Evolutionary conservation across 2,797 vertebrate species (phyloP).

Genomic region (Coccyzus lansbergi): DNA sequence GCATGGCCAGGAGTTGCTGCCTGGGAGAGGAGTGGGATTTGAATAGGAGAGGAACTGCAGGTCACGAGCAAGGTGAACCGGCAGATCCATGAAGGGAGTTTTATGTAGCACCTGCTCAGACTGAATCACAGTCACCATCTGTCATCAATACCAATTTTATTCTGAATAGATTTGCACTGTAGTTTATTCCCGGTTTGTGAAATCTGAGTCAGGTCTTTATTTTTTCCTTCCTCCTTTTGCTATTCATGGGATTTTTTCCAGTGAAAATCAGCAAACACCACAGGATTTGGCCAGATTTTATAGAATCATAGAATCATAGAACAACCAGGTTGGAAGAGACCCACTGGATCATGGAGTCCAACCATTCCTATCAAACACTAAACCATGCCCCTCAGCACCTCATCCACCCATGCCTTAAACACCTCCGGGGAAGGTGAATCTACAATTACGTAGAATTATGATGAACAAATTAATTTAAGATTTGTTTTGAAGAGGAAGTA

Average conservation of each 20-base stretch:
- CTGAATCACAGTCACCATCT: not conserved
- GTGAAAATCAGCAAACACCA: not conserved
- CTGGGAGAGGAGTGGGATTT: not conserved
- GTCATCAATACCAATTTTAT: not conserved
- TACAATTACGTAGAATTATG: not conserved
- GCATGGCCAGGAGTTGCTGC: constrained; percentile 5
- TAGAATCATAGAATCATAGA: no score
- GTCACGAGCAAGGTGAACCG: not conserved
- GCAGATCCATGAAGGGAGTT: not conserved
- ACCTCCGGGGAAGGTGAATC: no score
- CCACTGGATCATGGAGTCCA: no score
- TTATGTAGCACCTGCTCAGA: not conserved
- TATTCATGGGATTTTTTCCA: not conserved
- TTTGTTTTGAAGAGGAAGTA: not conserved
- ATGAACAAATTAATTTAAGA: not conserved
- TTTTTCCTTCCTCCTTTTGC: not conserved
- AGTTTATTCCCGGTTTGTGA: not conserved
- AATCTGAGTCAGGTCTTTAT: not conserved
- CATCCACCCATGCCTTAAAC: no score
- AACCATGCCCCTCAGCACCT: no score
- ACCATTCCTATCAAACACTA: no score
- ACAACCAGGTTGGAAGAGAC: no score
- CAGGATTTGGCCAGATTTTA: not conserved
- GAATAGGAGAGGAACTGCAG: not conserved
- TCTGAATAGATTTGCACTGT: not conserved